Base-by-base conservation (phyloP, 2,888 invertebrate genomes). In the Lampropteryx suffumata region DNA sequence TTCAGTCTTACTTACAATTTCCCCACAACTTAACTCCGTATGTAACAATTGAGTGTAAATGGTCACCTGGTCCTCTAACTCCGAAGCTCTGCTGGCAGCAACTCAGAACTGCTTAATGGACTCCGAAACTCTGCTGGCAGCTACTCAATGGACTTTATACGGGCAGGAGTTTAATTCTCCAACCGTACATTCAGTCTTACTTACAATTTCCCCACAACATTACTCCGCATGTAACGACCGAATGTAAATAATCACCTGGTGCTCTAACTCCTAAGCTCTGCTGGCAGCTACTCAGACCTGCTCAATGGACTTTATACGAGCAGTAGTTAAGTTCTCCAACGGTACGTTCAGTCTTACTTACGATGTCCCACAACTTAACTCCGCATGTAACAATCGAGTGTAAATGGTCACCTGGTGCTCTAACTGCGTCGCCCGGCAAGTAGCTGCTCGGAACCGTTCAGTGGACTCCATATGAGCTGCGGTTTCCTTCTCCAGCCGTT, bases 401-500 rank as follows among this genome's bases (percentile, higher is more conserved):
- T 21, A 30, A 24, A 30, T 33, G 32, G 26, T 51, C 37, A 52
- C 90, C 73, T 92, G 92, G 59, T 92, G 92, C 56, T 93, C 93
- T 24, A 95, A 76, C 75, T 93, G 93, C 45, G 91, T 91, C 3
- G 94, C 90, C 50, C 92, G 72, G 66, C 88, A 84, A 45, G 92
- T 91, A 1, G 91, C 81, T 0, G 91, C 91, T 21, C 92, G 77
- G 3, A 91, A 93, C 21, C 95, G 90, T 82, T 97, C 96, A 50
- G 94, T 93, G 1, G 97, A 95, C 84, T 98, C 97, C 72, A 96
- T 94, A 71, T 97, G 97, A 50, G 94, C 93, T 0, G 96, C 94
- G 0, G 96, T 96, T 84, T 98, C 98, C 64, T 96, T 95, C 80
- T 98, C 98, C 21, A 98, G 85, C 4, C 98, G 92, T 71, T 97